A percentile compares a stretch with the other conserved stretches of the same genome.
Conservation (phyloP, 2,888 invertebrate species). For the Drosophila siamana region DNA sequence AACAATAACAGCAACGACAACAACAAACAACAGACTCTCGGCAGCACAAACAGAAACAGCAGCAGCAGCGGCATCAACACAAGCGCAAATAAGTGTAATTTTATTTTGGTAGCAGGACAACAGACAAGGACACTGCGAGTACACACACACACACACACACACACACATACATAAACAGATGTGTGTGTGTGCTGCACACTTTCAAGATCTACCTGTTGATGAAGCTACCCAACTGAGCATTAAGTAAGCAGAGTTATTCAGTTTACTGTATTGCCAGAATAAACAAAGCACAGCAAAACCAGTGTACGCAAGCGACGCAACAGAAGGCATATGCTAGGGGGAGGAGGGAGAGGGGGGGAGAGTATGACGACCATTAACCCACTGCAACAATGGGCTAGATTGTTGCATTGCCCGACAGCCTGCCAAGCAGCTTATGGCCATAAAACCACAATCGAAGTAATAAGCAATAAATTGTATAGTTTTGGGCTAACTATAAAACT, state of each 20-base stretch:
- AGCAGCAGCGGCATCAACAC: slow-evolving; percentile 4
- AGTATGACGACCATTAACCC: slow-evolving; percentile 10
- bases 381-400: slow-evolving; percentile 18
- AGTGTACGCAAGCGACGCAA: background rate
- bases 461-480: no score
- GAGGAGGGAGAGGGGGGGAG: background rate
- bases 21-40: background rate
- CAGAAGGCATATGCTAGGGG: background rate
- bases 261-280: slow-evolving; percentile 55
- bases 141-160: slow-evolving; percentile 1
- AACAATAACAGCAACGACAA: slow-evolving; percentile 1
- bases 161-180: background rate
- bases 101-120: slow-evolving; percentile 39
- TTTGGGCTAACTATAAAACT: no score
- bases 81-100: slow-evolving; percentile 39
- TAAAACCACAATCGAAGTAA: no score
- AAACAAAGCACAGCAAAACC: slow-evolving; percentile 8
- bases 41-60: no score
- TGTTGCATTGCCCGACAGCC: background rate
- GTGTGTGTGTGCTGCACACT: slow-evolving; percentile 17
- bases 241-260: slow-evolving; percentile 72
- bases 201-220: slow-evolving; percentile 43
- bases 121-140: slow-evolving; percentile 15
- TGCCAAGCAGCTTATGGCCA: background rate
- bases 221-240: slow-evolving; percentile 52